These are phyloP conservation scores for Colossoma macropomum DNA, from an alignment of 2,113 vertebrate genomes.

Conservation along the genomic window DNA sequence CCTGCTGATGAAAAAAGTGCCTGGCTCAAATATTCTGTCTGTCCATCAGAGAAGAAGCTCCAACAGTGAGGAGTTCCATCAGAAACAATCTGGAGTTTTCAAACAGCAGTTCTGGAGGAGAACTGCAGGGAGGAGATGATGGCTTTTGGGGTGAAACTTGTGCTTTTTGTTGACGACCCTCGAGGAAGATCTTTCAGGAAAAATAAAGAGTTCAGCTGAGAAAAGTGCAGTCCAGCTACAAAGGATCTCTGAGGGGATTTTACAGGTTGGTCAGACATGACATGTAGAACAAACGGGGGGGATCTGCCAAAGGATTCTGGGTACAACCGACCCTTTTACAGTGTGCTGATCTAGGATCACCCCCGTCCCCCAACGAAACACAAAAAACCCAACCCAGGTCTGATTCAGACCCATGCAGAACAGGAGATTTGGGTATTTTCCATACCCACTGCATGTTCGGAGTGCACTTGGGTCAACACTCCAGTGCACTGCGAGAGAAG, in stretches of 20 bases:
- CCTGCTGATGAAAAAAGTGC: slow-evolving; percentile 13
- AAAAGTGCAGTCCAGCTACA: neutral
- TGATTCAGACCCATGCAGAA: neutral
- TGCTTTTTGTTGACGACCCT: slow-evolving; percentile 44
- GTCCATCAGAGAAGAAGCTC: neutral
- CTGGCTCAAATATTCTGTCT: neutral
- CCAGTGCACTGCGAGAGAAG: neutral
- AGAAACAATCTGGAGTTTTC: neutral
- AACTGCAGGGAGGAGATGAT: neutral
- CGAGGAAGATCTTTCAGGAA: neutral
- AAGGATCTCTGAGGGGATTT: neutral
- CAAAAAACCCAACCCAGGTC: neutral
- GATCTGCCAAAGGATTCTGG: neutral
- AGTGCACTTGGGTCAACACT: neutral
- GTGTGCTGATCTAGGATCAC: neutral
- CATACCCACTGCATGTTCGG: neutral
- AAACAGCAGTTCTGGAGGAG: neutral
- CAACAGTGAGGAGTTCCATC: neutral
- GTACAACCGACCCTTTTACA: neutral
- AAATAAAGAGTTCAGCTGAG: neutral
- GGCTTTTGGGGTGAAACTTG: slow-evolving; percentile 31
- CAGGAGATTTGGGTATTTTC: neutral
- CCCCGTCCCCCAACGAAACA: neutral
- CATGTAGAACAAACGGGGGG: neutral
- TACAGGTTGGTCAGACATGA: neutral